Conservation (phyloP, 2,113 vertebrate genomes). For the Gallinago jamesoni region DNA sequence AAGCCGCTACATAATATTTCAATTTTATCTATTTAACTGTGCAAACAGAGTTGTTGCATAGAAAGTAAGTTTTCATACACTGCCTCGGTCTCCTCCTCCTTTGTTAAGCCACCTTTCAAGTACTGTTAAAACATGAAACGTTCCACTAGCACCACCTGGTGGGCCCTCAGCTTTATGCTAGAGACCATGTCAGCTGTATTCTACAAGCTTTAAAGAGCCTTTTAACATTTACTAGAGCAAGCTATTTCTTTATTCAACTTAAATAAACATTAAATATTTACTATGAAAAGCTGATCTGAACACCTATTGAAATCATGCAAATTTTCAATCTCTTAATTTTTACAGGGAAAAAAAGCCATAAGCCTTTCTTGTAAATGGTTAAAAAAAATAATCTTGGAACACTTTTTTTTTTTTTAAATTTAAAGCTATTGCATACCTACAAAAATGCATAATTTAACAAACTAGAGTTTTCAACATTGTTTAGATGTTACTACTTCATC, state of each 20-base stretch:
- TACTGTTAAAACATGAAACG: not conserved
- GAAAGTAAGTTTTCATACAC: not conserved
- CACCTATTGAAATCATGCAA: not conserved
- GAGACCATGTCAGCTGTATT: not conserved
- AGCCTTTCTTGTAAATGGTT: not conserved
- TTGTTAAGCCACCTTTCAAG: not conserved
- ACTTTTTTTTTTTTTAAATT: not conserved
- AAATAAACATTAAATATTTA: not conserved
- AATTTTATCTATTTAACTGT: not conserved
- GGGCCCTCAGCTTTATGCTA: slow-evolving; percentile 19
- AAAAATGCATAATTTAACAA: not conserved
- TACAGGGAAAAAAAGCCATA: not conserved
- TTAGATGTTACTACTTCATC: not conserved
- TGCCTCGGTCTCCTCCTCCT: not conserved
- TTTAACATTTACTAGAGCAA: not conserved
- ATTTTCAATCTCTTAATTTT: not conserved
- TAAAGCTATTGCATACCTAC: not conserved
- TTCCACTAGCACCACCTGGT: slow-evolving; percentile 77
- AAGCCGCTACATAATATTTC: not conserved
- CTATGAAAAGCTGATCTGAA: not conserved
- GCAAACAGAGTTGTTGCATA: not conserved
- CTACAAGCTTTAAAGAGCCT: not conserved
- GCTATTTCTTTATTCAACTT: not conserved
- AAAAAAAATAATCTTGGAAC: not conserved
- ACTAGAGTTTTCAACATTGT: not conserved